A percentile compares a stretch with the other conserved stretches of the same genome.
These are phyloP conservation scores for Metallyticus violacea DNA, from an alignment of 2,888 invertebrate genomes.

Conservation along the genomic window DNA sequence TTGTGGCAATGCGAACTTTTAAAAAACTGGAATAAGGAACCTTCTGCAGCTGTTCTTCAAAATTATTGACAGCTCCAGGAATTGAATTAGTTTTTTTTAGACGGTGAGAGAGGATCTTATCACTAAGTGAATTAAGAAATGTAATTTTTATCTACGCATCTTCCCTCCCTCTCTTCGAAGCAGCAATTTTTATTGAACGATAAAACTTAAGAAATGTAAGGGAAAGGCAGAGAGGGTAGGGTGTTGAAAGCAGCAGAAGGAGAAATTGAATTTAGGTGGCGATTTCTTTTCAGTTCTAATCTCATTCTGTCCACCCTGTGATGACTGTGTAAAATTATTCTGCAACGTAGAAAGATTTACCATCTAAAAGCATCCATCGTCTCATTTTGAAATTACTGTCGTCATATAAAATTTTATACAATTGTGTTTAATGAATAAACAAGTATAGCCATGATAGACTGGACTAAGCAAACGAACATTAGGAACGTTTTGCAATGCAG, in stretches of 20 bases:
- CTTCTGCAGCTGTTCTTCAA: neutral
- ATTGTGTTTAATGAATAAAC: too few relatives aligned
- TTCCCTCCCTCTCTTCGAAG: neutral
- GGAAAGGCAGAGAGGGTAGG: neutral
- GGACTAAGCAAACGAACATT: too few relatives aligned
- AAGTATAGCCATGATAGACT: too few relatives aligned
- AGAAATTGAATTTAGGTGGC: neutral
- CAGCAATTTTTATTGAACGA: neutral
- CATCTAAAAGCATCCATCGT: too few relatives aligned
- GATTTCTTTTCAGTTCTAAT: neutral
- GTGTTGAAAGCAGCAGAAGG: neutral
- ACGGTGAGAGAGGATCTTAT: neutral
- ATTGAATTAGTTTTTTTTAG: neutral
- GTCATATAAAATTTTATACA: too few relatives aligned
- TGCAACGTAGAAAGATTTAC: too few relatives aligned
- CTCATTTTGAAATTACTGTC: too few relatives aligned
- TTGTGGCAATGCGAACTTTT: neutral
- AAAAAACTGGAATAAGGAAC: neutral
- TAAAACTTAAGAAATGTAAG: neutral
- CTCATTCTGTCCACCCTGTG: neutral
- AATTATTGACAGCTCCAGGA: neutral
- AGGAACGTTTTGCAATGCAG: too few relatives aligned
- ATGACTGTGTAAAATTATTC: too few relatives aligned
- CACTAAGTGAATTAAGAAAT: neutral
- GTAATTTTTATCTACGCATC: neutral